Percentiles rank a stretch among this genome's conserved stretches.
These are phyloP conservation scores for Caloenas nicobarica DNA, from an alignment of 2,113 vertebrate species.

Conservation along the genomic window DNA sequence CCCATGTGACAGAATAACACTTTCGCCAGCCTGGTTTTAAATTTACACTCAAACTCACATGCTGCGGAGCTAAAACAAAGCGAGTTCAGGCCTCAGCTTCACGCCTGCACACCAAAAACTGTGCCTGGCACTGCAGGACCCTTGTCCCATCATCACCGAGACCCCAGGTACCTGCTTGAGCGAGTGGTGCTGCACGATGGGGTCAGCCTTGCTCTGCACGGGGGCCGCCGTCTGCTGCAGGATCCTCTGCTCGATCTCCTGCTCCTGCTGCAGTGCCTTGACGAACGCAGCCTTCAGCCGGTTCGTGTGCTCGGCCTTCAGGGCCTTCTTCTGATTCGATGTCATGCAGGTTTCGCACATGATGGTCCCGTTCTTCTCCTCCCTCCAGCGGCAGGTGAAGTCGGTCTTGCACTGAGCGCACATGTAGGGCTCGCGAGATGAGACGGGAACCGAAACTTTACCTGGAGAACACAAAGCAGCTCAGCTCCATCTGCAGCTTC, in stretches of 20 bases:
- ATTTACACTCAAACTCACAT: too few species aligned
- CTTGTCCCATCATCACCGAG: too few species aligned
- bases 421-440: slow-evolving; percentile 88
- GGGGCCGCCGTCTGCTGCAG: slow-evolving; percentile 85
- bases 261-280: slow-evolving; percentile 97
- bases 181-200: slow-evolving; percentile 81
- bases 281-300: slow-evolving; percentile 96
- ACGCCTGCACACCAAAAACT: too few species aligned
- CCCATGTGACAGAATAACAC: background rate
- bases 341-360: slow-evolving; percentile 98
- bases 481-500: background rate
- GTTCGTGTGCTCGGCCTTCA: slow-evolving; percentile 95
- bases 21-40: too few species aligned
- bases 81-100: rapidly evolving
- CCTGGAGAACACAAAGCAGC: slow-evolving; percentile 56
- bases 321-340: slow-evolving; percentile 93
- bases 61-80: background rate
- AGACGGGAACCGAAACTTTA: slow-evolving; percentile 72
- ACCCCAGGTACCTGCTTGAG: slow-evolving; percentile 85
- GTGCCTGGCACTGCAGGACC: too few species aligned
- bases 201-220: slow-evolving; percentile 76
- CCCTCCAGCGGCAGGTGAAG: slow-evolving; percentile 98
- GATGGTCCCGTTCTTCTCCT: slow-evolving; percentile 89
- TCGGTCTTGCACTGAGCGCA: slow-evolving; percentile 97
- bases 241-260: slow-evolving; percentile 97